These are phyloP conservation scores for Drosophila neutralis DNA, from an alignment of 2,888 invertebrate species.

Conservation along the genomic window DNA sequence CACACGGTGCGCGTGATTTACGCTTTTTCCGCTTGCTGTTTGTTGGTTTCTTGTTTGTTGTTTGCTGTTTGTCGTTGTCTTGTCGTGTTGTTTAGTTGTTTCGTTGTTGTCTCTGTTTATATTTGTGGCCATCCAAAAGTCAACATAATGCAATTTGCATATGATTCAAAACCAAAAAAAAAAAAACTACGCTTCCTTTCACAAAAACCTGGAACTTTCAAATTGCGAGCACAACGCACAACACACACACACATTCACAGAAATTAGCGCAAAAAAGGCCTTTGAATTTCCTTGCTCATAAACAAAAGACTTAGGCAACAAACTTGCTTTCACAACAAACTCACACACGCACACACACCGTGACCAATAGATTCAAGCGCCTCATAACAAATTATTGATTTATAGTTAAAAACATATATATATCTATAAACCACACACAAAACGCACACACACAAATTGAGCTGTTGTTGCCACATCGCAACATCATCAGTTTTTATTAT, in stretches of 20 bases:
- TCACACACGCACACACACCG: constrained; percentile 17
- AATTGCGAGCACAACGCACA: constrained; percentile 64
- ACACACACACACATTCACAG: constrained; percentile 14
- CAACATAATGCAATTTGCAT: constrained; percentile 71
- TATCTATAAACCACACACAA: constrained; percentile 44
- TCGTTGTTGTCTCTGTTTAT: constrained; percentile 43
- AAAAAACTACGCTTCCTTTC: constrained; percentile 61
- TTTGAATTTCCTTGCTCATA: constrained; percentile 67
- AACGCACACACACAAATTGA: constrained; percentile 35
- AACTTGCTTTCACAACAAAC: constrained; percentile 75
- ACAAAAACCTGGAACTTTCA: constrained; percentile 70
- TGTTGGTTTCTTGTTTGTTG: constrained; percentile 53
- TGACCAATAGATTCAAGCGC: constrained; percentile 46
- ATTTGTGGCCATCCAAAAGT: constrained; percentile 47
- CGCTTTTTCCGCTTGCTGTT: constrained; percentile 77
- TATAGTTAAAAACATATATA: constrained; percentile 49
- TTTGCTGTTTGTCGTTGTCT: constrained; percentile 24
- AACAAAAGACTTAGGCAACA: constrained; percentile 79
- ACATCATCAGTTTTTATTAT: constrained; percentile 14
- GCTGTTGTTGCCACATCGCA: constrained; percentile 26
- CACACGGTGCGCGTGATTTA: constrained; percentile 70
- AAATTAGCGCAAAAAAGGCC: constrained; percentile 53
- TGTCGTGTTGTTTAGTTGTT: constrained; percentile 33
- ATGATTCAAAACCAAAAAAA: constrained; percentile 52
- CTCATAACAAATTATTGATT: constrained; percentile 76